Base-by-base conservation (phyloP, 2,888 invertebrate species). In the Ochropleura leucogaster region DNA sequence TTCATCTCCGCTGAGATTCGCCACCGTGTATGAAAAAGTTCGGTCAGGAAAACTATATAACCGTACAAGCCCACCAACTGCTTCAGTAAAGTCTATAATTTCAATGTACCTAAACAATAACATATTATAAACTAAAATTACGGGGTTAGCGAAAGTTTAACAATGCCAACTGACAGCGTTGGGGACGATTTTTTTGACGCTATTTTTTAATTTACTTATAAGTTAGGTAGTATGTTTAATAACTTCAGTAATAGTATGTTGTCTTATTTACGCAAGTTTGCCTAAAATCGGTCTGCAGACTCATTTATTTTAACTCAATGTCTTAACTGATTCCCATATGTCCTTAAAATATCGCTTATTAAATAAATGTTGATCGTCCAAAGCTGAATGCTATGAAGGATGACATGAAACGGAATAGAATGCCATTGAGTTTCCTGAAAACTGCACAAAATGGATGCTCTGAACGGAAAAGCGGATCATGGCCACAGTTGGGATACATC, bases 401-500 rank as follows among this genome's bases (percentile, higher is more conserved):
- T 42, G 40, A 46, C 46, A 68, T 59, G 51, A 40, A 68, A 68
- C 5, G 42, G 7, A 59, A 70, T 20, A 20, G 0, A 53, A 68
- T 44, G 8, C 53, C 47, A 67, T 44, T 40, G 44, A 63, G 30
- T 18, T 72, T 68, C 65, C 44, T n/a, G 10, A 72, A 68, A 30
- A 53, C 30, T 79, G 30, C 66, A 68, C 16, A 42, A 79, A 73
- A 9, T 59, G 44, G 60, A 59, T 55, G 59, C 59, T 14, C 5
- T 40, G 18, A 59, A 20, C 18, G 63, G 20, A 12, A 59, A 79
- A 80, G 44, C 57, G 20, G 83, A 79, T 73, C 73, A 83, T 18
- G 73, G 80, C 30, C 73, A 79, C 80, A 83, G 79, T 59, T 79
- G 80, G 66, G 20, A 73, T 68, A 55, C n/a, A 65, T 82, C 72